Conservation (phyloP, 2,888 invertebrate species). For the Aphodius sticticus region DNA sequence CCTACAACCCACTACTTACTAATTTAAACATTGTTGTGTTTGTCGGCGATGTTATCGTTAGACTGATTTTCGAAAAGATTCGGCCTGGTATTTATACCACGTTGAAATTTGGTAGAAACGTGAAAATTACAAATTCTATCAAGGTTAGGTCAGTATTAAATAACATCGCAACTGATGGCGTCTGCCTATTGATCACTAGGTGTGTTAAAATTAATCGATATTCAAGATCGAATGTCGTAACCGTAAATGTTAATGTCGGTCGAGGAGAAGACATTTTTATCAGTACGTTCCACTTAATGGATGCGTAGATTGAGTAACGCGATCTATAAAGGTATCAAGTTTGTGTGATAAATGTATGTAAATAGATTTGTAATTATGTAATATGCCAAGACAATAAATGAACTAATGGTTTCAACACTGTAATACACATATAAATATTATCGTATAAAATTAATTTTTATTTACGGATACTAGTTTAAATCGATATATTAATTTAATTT, state of each 20-base stretch:
- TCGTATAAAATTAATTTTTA: too few relatives aligned
- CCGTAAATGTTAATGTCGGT: neutral
- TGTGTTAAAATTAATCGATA: neutral
- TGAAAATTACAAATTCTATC: neutral
- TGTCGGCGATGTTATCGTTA: neutral
- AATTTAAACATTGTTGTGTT: constrained; percentile 18
- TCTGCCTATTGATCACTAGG: neutral
- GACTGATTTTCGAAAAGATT: constrained; percentile 10
- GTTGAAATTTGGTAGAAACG: neutral
- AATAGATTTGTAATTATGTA: neutral
- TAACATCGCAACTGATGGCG: neutral
- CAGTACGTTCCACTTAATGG: neutral
- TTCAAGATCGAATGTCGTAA: neutral
- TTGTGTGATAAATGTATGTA: neutral
- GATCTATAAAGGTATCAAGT: neutral
- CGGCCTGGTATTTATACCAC: constrained; percentile 10
- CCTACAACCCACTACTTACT: neutral
- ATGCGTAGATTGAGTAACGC: neutral
- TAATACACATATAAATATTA: too few relatives aligned
- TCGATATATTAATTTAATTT: too few relatives aligned
- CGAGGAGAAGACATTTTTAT: neutral
- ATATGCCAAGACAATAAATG: too few relatives aligned
- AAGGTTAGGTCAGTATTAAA: neutral
- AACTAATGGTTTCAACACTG: too few relatives aligned
- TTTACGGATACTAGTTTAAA: too few relatives aligned